A percentile compares a stretch with the other conserved stretches of the same genome.
phyloP scores from a whole-genome alignment of 2,888 invertebrate species.

The Philonicus albiceps region DNA sequence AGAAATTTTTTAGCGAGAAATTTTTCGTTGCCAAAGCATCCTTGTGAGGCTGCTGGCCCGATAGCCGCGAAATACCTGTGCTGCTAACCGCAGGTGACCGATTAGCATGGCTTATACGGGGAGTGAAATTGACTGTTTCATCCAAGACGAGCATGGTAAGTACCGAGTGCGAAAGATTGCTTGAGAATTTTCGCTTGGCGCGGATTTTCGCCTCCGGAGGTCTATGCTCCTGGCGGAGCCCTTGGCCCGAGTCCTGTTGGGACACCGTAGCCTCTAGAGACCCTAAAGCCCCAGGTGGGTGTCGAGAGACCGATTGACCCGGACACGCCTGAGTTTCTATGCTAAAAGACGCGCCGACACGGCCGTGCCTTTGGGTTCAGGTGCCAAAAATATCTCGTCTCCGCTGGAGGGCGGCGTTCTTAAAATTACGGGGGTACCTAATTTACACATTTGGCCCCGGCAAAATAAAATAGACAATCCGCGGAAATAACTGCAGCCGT shows the following conservation, averaged over 20 bases:
- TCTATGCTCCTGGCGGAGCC: not conserved
- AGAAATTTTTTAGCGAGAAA: slow-evolving; percentile 44
- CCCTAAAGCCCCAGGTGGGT: not conserved
- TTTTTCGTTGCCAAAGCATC: slow-evolving; percentile 38
- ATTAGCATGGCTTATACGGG: slow-evolving; percentile 53
- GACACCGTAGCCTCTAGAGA: not conserved
- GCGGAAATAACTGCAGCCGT: not conserved
- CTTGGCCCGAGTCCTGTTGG: not conserved
- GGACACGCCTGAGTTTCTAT: not conserved
- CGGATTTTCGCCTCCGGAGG: not conserved
- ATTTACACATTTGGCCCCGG: not conserved
- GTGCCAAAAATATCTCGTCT: slow-evolving; percentile 25
- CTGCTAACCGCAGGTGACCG: not conserved
- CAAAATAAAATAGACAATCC: not conserved
- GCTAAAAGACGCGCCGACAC: not conserved
- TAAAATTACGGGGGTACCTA: not conserved
- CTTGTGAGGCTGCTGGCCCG: not conserved
- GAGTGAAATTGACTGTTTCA: slow-evolving; percentile 61
- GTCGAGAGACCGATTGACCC: not conserved
- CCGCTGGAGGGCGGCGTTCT: slow-evolving; percentile 29
- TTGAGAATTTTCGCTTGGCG: slow-evolving; percentile 10
- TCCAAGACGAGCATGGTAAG: slow-evolving; percentile 62
- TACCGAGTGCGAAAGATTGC: slow-evolving; percentile 38
- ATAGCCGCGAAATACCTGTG: not conserved
- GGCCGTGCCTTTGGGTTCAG: not conserved